Conservation (phyloP, 2,888 invertebrate species). For the Drosophila paracracens region DNA sequence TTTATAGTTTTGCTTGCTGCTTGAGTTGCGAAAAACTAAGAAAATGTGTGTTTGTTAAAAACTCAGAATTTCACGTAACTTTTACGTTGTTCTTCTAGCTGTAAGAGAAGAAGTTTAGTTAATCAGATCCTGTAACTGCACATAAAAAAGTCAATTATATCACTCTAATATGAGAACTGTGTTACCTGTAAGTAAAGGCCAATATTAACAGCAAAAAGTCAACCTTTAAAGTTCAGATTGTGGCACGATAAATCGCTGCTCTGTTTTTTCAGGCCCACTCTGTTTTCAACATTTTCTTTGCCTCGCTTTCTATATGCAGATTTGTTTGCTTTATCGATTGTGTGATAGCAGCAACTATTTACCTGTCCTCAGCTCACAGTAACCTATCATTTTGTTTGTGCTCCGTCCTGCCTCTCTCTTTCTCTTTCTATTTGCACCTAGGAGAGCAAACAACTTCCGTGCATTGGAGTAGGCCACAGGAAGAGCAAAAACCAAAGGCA, state of each 20-base stretch:
- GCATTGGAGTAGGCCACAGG: slow-evolving; percentile 21
- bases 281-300: neutral
- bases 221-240: slow-evolving; percentile 46
- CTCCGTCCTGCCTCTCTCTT: neutral
- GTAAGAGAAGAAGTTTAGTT: neutral
- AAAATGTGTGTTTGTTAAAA: neutral
- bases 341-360: slow-evolving; percentile 37
- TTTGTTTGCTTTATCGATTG: slow-evolving; percentile 74
- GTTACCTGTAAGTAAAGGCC: slow-evolving; percentile 10
- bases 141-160: slow-evolving; percentile 28
- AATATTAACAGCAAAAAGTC: slow-evolving; percentile 44
- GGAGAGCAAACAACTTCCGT: slow-evolving; percentile 60
- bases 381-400: slow-evolving; percentile 22
- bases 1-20: slow-evolving; percentile 40
- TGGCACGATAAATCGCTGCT: slow-evolving; percentile 42
- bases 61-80: neutral
- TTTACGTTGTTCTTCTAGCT: neutral
- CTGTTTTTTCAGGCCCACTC: slow-evolving; percentile 11
- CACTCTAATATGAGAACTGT: neutral
- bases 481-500: slow-evolving; percentile 35
- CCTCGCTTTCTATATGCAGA: slow-evolving; percentile 20
- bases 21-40: slow-evolving; percentile 6
- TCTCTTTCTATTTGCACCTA: slow-evolving; percentile 38
- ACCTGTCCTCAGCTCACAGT: slow-evolving; percentile 30
- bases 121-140: neutral